Conservation (phyloP, 2,888 invertebrate species). For the Trichogramma dendrolimi region DNA sequence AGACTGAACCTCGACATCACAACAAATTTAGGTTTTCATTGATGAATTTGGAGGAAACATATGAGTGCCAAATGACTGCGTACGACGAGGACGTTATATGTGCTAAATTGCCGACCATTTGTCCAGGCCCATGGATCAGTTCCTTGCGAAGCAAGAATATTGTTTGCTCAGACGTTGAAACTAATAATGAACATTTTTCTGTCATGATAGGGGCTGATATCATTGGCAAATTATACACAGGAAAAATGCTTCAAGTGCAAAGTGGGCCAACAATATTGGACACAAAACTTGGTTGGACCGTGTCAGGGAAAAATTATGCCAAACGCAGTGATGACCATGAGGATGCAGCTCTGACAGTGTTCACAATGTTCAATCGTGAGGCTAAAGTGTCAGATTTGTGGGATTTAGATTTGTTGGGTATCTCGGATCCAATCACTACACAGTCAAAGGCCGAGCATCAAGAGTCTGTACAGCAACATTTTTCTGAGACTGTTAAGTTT, state of each 20-base stretch:
- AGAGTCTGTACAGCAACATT: slow-evolving; percentile 29
- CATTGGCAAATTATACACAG: slow-evolving; percentile 8
- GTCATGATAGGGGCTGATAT: background rate
- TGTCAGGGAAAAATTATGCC: slow-evolving; percentile 30
- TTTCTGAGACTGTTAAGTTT: slow-evolving; percentile 30
- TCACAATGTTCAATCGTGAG: slow-evolving; percentile 25
- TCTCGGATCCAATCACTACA: slow-evolving; percentile 34
- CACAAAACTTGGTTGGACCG: slow-evolving; percentile 34
- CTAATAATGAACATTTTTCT: too few relatives aligned
- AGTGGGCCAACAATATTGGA: slow-evolving; percentile 34
- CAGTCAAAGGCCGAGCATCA: slow-evolving; percentile 30
- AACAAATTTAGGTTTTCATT: background rate
- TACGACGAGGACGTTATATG: slow-evolving; percentile 1
- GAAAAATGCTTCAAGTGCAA: slow-evolving; percentile 24
- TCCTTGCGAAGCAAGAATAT: too few relatives aligned
- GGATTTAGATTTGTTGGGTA: slow-evolving; percentile 38
- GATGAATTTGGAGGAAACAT: background rate
- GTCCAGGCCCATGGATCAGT: background rate
- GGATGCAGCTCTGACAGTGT: slow-evolving; percentile 8
- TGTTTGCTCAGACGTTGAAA: too few relatives aligned
- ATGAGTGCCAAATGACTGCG: background rate
- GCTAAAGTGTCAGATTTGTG: slow-evolving; percentile 35
- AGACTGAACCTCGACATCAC: background rate
- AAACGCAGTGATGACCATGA: background rate
- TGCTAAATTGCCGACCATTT: background rate